These are phyloP conservation scores for Pedicia rivosa DNA, from an alignment of 2,888 invertebrate species.

Conservation along the genomic window DNA sequence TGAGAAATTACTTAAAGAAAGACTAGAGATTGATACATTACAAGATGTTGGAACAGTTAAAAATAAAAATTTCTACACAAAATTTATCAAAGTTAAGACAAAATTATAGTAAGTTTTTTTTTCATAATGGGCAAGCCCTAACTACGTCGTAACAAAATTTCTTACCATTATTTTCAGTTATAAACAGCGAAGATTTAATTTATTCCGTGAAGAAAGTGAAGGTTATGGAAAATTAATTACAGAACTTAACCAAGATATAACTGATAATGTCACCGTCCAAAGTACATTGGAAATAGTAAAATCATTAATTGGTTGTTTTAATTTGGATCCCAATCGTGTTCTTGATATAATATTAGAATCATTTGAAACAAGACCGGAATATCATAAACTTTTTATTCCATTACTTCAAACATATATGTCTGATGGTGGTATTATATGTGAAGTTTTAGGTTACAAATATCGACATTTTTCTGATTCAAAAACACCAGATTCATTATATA, in stretches of 20 bases:
- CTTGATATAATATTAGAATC: slow-evolving; percentile 92
- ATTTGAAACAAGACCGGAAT: slow-evolving; percentile 75
- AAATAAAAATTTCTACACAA: slow-evolving; percentile 80
- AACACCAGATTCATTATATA: slow-evolving; percentile 73
- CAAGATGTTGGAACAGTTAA: slow-evolving; percentile 83
- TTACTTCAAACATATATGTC: slow-evolving; percentile 77
- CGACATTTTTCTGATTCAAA: slow-evolving; percentile 44
- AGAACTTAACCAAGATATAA: slow-evolving; percentile 76
- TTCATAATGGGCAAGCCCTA: neutral
- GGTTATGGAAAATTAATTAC: slow-evolving; percentile 94
- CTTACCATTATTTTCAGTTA: slow-evolving; percentile 84
- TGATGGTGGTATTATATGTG: slow-evolving; percentile 74
- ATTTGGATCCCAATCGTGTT: slow-evolving; percentile 95
- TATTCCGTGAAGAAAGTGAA: slow-evolving; percentile 97
- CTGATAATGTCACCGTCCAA: slow-evolving; percentile 43
- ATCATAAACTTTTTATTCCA: slow-evolving; percentile 69
- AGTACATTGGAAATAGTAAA: slow-evolving; percentile 72
- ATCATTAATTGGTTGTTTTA: slow-evolving; percentile 93
- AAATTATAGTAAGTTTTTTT: slow-evolving; percentile 78
- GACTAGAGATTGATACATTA: slow-evolving; percentile 83
- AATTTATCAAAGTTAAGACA: slow-evolving; percentile 95
- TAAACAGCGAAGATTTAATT: slow-evolving; percentile 97
- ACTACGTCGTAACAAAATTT: no score
- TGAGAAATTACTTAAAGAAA: slow-evolving; percentile 77
- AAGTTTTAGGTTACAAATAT: slow-evolving; percentile 89